These are phyloP conservation scores for Solenodon paradoxus DNA, from an alignment of 2,113 vertebrate species.

Conservation along the genomic window DNA sequence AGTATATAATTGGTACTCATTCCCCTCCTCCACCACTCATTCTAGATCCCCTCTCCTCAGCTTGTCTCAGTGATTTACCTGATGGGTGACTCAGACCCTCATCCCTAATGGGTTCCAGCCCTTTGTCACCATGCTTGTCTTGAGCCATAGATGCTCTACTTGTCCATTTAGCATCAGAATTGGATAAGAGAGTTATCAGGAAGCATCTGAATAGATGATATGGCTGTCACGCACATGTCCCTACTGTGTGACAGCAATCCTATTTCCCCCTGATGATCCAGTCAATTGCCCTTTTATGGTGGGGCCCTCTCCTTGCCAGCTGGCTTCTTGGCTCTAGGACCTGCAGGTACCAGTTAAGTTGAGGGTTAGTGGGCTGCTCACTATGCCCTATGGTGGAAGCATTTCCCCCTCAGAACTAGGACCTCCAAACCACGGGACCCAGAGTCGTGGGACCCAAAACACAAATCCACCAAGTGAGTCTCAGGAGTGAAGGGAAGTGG, in stretches of 20 bases:
- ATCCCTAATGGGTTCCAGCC: background rate
- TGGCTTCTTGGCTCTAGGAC: background rate
- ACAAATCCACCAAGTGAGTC: background rate
- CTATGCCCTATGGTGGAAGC: background rate
- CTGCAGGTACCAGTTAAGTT: background rate
- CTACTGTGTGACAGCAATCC: background rate
- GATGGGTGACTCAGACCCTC: background rate
- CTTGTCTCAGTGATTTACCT: background rate
- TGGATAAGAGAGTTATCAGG: background rate
- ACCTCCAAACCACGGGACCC: background rate
- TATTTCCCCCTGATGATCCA: background rate
- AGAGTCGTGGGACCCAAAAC: background rate
- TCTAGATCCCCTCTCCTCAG: background rate
- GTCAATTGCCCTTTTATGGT: background rate
- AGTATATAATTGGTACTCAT: too few relatives aligned
- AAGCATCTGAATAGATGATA: background rate
- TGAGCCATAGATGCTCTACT: background rate
- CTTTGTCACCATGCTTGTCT: too few relatives aligned
- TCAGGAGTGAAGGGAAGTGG: background rate
- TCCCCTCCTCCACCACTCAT: background rate
- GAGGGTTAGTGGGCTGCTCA: background rate
- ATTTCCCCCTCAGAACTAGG: background rate
- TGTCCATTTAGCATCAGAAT: background rate
- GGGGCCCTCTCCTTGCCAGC: background rate
- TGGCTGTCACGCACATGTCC: background rate